Percentiles rank a stretch among this genome's conserved stretches.
Evolutionary conservation across 2,113 vertebrate genomes (phyloP).

Genomic region (Proterorhinus semilunaris): DNA sequence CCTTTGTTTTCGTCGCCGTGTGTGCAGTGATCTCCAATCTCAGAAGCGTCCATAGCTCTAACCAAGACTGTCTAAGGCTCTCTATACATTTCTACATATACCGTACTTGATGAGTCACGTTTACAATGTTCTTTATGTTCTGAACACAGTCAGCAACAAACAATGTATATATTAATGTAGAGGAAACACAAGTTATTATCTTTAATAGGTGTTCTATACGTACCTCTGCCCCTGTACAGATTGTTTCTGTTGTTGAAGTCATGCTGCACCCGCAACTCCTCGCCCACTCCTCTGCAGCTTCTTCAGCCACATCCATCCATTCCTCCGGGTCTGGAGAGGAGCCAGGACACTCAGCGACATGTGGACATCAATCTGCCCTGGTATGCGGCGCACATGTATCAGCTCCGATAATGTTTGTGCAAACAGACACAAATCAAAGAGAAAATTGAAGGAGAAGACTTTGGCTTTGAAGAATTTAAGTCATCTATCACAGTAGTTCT

Average conservation of each 20-base stretch:
- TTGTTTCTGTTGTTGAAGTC: constrained; percentile 17
- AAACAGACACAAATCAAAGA: constrained; percentile 11
- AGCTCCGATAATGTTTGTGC: constrained; percentile 9
- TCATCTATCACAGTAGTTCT: too few relatives aligned
- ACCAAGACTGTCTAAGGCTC: too few relatives aligned
- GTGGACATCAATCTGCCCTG: constrained; percentile 55
- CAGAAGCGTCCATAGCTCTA: too few relatives aligned
- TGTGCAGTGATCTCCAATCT: too few relatives aligned
- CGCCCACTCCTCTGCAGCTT: constrained; percentile 9
- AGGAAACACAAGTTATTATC: too few relatives aligned
- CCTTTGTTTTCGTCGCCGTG: too few relatives aligned
- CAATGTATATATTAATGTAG: too few relatives aligned
- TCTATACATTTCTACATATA: too few relatives aligned
- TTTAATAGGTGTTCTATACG: too few relatives aligned
- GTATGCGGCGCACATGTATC: constrained; percentile 55
- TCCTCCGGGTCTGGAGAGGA: constrained; percentile 52
- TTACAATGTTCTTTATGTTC: too few relatives aligned
- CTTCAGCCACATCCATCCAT: constrained; percentile 14
- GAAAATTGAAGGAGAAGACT: background rate
- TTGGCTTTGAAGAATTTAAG: background rate
- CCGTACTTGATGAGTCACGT: too few relatives aligned
- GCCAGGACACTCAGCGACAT: constrained; percentile 31
- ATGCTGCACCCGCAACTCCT: constrained; percentile 9
- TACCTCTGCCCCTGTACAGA: background rate
- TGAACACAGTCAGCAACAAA: too few relatives aligned